A percentile compares a stretch with the other conserved stretches of the same genome.
Conservation (phyloP, 2,113 vertebrate genomes). For the Oncorhynchus mykiss region DNA sequence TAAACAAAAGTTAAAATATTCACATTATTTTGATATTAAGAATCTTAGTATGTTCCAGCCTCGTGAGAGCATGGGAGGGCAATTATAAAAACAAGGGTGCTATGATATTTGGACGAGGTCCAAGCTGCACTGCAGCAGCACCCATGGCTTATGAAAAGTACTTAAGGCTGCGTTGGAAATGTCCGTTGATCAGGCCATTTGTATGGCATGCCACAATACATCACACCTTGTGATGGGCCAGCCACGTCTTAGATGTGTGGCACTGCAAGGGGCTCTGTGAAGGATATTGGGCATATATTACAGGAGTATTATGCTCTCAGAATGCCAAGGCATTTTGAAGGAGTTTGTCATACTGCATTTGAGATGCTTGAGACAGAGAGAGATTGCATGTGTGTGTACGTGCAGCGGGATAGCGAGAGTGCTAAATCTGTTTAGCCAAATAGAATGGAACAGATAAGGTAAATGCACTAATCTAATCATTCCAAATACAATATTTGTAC, state of each 20-base stretch:
- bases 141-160: slow-evolving; percentile 57
- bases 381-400: background rate
- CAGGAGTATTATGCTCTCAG: slow-evolving; percentile 42
- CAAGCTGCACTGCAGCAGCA: slow-evolving; percentile 59
- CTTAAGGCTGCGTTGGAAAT: slow-evolving; percentile 35
- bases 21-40: too few species aligned
- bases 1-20: too few species aligned
- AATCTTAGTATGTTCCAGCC: slow-evolving; percentile 18
- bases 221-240: slow-evolving; percentile 41
- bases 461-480: slow-evolving; percentile 42
- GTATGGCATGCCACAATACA: slow-evolving; percentile 45
- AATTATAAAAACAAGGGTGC: slow-evolving; percentile 51
- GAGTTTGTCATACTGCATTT: slow-evolving; percentile 55
- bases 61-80: slow-evolving; percentile 39
- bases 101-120: slow-evolving; percentile 53
- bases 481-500: slow-evolving; percentile 31
- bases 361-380: slow-evolving; percentile 32
- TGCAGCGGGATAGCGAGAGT: background rate
- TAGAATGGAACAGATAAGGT: slow-evolving; percentile 23
- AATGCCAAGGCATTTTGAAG: slow-evolving; percentile 49
- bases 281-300: slow-evolving; percentile 48
- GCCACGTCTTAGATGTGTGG: slow-evolving; percentile 36
- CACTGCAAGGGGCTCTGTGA: slow-evolving; percentile 37
- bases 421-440: background rate
- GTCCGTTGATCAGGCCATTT: slow-evolving; percentile 30